phyloP scores from a whole-genome alignment of 2,888 invertebrate species.

The Drosophila cognata region DNA sequence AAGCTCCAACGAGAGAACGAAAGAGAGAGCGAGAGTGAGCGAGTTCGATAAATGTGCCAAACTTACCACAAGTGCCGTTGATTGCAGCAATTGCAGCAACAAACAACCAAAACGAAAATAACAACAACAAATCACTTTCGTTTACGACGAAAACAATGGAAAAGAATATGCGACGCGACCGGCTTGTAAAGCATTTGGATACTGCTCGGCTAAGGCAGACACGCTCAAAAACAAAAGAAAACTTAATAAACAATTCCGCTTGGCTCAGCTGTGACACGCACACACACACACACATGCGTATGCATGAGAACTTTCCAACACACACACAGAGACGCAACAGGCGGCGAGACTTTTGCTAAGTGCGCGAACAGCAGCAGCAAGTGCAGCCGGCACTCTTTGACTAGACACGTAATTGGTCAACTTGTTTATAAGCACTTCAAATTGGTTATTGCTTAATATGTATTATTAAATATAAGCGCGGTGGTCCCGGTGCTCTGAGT shows the following conservation, averaged over 20 bases:
- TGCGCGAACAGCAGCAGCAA: constrained; percentile 46
- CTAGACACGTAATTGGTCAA: constrained; percentile 29
- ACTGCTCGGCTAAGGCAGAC: constrained; percentile 46
- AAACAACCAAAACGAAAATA: constrained; percentile 37
- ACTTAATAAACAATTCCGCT: constrained; percentile 67
- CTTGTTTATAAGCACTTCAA: not conserved
- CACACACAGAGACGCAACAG: constrained; percentile 61
- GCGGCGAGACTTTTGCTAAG: constrained; percentile 39
- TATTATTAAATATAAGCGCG: constrained; percentile 17
- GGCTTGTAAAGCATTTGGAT: constrained; percentile 74
- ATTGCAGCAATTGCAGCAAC: constrained; percentile 71
- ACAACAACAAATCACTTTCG: constrained; percentile 73
- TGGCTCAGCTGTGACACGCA: constrained; percentile 65
- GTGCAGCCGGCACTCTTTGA: constrained; percentile 17
- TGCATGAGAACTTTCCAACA: constrained; percentile 5
- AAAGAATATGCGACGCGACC: constrained; percentile 59
- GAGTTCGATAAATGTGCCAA: constrained; percentile 62
- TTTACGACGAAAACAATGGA: constrained; percentile 46
- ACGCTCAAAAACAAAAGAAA: constrained; percentile 27
- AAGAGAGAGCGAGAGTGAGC: not conserved
- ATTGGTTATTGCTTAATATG: constrained; percentile 5
- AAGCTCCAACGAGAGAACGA: constrained; percentile 23
- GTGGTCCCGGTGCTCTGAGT: constrained; percentile 1
- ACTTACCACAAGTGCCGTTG: constrained; percentile 76
- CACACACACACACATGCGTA: constrained; percentile 11